A percentile compares a stretch with the other conserved stretches of the same genome.
These are phyloP conservation scores for Austrofundulus limnaeus DNA, from an alignment of 2,113 vertebrate genomes.

Conservation along the genomic window DNA sequence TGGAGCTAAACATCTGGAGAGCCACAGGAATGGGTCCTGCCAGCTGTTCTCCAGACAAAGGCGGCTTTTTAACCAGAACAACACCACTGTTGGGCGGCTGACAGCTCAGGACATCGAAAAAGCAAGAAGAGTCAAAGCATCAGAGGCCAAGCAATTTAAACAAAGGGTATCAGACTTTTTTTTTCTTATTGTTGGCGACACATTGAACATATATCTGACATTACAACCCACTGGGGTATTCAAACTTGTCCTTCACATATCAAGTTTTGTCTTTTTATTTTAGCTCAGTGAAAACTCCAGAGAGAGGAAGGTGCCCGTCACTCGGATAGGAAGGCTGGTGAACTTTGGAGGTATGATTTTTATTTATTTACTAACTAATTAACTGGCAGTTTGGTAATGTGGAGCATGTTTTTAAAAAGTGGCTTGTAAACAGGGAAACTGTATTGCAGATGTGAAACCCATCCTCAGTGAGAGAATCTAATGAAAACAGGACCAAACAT, in stretches of 20 bases:
- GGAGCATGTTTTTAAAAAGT: background rate
- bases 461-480: too few species aligned
- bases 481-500: too few species aligned
- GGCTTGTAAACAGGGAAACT: too few species aligned
- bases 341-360: slow-evolving; percentile 86
- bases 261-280: slow-evolving; percentile 20
- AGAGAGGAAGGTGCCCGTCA: slow-evolving; percentile 90
- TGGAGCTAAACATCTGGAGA: background rate
- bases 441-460: too few species aligned
- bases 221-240: background rate
- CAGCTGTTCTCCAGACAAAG: slow-evolving; percentile 70
- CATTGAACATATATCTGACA: background rate
- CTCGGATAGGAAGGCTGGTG: slow-evolving; percentile 86
- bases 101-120: slow-evolving; percentile 86
- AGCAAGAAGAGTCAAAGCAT: slow-evolving; percentile 82
- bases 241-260: background rate
- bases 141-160: slow-evolving; percentile 82
- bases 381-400: background rate
- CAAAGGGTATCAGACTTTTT: slow-evolving; percentile 81
- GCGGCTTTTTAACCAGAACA: slow-evolving; percentile 84
- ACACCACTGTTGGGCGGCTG: slow-evolving; percentile 79
- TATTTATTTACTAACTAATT: background rate
- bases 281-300: slow-evolving; percentile 89
- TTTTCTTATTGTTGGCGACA: background rate
- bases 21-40: slow-evolving; percentile 20